A percentile compares a stretch with the other conserved stretches of the same genome.
phyloP scores from a whole-genome alignment of 2,113 vertebrate genomes.

The Seriola aureovittata region DNA sequence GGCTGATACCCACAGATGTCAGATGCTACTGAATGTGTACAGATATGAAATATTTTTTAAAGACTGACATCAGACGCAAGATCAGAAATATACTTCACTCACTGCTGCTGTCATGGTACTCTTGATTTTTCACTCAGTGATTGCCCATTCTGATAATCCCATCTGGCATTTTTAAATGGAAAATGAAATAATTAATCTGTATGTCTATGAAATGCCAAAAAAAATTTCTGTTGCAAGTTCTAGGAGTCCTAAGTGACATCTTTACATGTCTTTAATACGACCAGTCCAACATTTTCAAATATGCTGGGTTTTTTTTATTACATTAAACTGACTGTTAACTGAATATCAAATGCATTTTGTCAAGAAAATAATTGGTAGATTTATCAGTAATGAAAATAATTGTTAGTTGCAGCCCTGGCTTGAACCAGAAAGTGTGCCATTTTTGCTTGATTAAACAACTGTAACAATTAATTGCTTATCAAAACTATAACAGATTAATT shows the following conservation, averaged over 20 bases:
- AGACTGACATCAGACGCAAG: slow-evolving; percentile 7
- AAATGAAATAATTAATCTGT: not conserved
- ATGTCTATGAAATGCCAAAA: too few species aligned
- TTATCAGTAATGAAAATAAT: not conserved
- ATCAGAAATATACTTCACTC: slow-evolving; percentile 26
- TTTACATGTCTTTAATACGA: too few species aligned
- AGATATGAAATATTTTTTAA: slow-evolving; percentile 30
- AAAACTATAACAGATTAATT: not conserved
- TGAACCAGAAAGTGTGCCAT: too few species aligned
- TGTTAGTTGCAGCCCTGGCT: not conserved
- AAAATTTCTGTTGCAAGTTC: too few species aligned
- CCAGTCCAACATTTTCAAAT: too few species aligned
- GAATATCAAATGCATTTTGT: too few species aligned
- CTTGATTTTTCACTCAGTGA: not conserved
- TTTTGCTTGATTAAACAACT: too few species aligned
- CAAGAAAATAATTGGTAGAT: not conserved
- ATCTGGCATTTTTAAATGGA: not conserved
- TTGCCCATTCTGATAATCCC: not conserved
- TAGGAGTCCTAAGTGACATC: too few species aligned
- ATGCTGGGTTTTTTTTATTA: too few species aligned
- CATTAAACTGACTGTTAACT: too few species aligned
- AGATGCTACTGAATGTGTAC: slow-evolving; percentile 22
- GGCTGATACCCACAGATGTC: slow-evolving; percentile 61
- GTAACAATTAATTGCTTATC: not conserved
- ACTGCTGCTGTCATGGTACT: not conserved